Conservation (phyloP, 2,888 invertebrate genomes). For the Tiliacea aurago region DNA sequence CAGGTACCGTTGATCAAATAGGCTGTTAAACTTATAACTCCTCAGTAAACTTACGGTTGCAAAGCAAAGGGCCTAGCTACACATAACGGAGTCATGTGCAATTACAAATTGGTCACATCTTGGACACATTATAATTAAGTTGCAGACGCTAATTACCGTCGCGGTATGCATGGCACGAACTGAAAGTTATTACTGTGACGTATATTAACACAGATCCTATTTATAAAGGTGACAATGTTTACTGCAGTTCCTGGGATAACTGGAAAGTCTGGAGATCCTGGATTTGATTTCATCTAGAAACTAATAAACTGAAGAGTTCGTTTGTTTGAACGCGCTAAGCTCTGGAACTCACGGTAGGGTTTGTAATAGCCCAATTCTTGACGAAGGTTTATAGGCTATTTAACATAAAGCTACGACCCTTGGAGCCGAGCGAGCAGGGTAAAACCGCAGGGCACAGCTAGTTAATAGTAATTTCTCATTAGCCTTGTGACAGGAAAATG, state of each 20-base stretch:
- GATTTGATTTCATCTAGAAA: constrained; percentile 13
- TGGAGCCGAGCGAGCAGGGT: not conserved
- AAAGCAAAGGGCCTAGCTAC: not conserved
- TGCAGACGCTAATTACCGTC: constrained; percentile 39
- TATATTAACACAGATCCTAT: constrained; percentile 34
- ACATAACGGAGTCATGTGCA: constrained; percentile 26
- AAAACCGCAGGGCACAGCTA: not conserved
- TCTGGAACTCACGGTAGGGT: not conserved
- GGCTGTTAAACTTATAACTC: not conserved
- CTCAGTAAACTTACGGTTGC: not conserved
- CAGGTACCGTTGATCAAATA: not conserved
- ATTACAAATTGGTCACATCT: constrained; percentile 57
- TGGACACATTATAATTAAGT: constrained; percentile 42
- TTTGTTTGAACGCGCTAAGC: not conserved
- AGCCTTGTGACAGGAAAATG: not conserved
- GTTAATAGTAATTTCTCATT: not conserved
- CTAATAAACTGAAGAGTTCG: not conserved
- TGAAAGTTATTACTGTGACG: constrained; percentile 28
- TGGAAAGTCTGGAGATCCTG: constrained; percentile 2
- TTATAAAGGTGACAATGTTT: constrained; percentile 28
- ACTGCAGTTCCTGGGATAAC: constrained; percentile 9
- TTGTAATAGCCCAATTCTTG: not conserved
- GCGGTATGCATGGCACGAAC: constrained; percentile 38
- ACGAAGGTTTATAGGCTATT: too few species aligned
- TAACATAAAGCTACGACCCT: not conserved